Evolutionary conservation across 2,888 invertebrate species (phyloP).

Genomic region (Papilio elwesi): DNA sequence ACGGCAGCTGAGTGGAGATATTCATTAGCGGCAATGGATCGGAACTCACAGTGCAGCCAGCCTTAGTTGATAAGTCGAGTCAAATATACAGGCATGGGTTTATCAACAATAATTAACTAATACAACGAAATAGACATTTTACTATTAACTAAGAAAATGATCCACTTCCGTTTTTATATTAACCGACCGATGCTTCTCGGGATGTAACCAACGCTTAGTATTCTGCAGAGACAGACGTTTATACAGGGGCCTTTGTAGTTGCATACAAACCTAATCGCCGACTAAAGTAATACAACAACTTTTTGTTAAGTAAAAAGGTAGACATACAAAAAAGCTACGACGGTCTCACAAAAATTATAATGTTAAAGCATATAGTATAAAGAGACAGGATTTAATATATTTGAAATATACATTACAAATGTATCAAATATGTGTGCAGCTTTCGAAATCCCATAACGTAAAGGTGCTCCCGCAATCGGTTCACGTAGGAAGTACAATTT

Average conservation of each 20-base stretch:
- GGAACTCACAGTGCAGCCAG: constrained; percentile 51
- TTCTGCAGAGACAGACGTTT: too few relatives aligned
- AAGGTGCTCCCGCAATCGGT: constrained; percentile 62
- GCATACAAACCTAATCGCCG: too few relatives aligned
- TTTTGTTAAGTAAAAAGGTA: not conserved
- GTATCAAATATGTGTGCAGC: constrained; percentile 40
- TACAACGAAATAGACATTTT: not conserved
- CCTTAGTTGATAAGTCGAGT: constrained; percentile 5
- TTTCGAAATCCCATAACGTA: constrained; percentile 50
- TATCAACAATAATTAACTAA: not conserved
- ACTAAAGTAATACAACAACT: too few relatives aligned
- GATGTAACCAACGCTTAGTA: too few relatives aligned
- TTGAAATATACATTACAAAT: constrained; percentile 41
- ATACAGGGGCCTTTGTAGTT: too few relatives aligned
- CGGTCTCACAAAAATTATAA: not conserved
- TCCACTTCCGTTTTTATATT: too few relatives aligned
- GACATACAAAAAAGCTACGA: not conserved
- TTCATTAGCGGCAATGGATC: constrained; percentile 68
- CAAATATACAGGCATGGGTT: not conserved
- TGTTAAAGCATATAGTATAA: constrained; percentile 16
- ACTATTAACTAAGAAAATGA: not conserved
- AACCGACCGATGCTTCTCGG: too few relatives aligned
- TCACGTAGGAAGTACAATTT: constrained; percentile 75
- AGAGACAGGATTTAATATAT: constrained; percentile 33
- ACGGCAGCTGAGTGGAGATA: constrained; percentile 70